phyloP scores from a whole-genome alignment of 1,140 invertebrate species.

The Drosophila lini region DNA sequence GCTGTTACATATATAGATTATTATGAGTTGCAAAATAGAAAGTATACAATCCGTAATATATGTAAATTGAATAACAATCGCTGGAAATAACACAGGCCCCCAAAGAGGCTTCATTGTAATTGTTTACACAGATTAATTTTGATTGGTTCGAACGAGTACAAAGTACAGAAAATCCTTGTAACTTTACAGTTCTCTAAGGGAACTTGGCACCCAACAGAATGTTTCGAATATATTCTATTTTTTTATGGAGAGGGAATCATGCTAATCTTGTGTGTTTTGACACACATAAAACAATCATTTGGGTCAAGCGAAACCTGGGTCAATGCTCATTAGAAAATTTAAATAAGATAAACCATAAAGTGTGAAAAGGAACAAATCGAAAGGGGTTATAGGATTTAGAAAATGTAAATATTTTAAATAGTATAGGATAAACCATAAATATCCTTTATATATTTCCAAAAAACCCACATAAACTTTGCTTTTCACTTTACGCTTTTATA shows the following conservation, averaged over 20 bases:
- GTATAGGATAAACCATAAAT: too few species aligned
- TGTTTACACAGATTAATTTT: conserved; percentile 19
- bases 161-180: neutral
- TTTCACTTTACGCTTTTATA: too few species aligned
- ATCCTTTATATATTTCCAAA: too few species aligned
- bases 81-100: conserved; percentile 14
- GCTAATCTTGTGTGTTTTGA: conserved; percentile 2
- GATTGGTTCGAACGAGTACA: neutral
- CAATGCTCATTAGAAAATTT: neutral
- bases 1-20: conserved; percentile 9
- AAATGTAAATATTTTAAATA: too few species aligned
- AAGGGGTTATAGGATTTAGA: neutral
- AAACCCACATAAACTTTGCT: too few species aligned
- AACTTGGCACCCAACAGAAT: neutral
- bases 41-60: conserved; percentile 1
- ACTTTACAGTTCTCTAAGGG: neutral
- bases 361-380: neutral
- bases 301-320: neutral
- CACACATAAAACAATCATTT: neutral
- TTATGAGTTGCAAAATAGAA: neutral
- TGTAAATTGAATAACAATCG: conserved; percentile 26
- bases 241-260: neutral
- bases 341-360: neutral
- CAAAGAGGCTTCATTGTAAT: conserved; percentile 1
- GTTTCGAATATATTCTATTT: neutral